A percentile compares a stretch with the other conserved stretches of the same genome.
phyloP scores from a whole-genome alignment of 2,113 vertebrate species.

The Platysternon megacephalum region DNA sequence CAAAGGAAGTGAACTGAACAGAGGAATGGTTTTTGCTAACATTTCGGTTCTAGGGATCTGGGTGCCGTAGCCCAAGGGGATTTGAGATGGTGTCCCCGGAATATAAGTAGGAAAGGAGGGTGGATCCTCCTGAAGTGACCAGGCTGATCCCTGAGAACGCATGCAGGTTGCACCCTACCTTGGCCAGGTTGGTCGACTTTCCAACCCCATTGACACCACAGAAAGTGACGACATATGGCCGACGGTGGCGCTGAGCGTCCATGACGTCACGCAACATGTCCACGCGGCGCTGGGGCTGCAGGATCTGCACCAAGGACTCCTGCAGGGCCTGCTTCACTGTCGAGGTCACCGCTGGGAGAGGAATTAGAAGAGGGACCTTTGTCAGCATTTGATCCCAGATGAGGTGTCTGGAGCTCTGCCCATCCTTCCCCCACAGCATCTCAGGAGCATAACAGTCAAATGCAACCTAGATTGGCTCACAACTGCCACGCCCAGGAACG shows the following conservation, averaged over 20 bases:
- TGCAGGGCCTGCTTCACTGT: constrained; percentile 97
- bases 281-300: constrained; percentile 95
- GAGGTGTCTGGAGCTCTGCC: not conserved
- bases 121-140: not conserved
- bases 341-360: constrained; percentile 89
- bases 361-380: rapidly evolving
- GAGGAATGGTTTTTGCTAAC: not conserved
- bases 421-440: not conserved
- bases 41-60: not conserved
- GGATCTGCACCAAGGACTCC: constrained; percentile 96
- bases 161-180: constrained; percentile 74
- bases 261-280: constrained; percentile 95
- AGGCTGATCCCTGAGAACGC: not conserved
- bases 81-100: not conserved
- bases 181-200: constrained; percentile 97
- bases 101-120: not conserved
- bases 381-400: rapidly evolving
- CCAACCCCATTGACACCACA: constrained; percentile 97
- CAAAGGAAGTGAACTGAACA: not conserved
- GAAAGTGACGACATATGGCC: constrained; percentile 94
- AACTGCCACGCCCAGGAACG: not conserved
- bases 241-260: constrained; percentile 89
- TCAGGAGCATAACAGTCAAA: not conserved
- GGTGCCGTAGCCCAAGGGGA: not conserved
- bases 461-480: not conserved